Conservation (phyloP, 2,888 invertebrate species). For the Platycheirus rosarum region DNA sequence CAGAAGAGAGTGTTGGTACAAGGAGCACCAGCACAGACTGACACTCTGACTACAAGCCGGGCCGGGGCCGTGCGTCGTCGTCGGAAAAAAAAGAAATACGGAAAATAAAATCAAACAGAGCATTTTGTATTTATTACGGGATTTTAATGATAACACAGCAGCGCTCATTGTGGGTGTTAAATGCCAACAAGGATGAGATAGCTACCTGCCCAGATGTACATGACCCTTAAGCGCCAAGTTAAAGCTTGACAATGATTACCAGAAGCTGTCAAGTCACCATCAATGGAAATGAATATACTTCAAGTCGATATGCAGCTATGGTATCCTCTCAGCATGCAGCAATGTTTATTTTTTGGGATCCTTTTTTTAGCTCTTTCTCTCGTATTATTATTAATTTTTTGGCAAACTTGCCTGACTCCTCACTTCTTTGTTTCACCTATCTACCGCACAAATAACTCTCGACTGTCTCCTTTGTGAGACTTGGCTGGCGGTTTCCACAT, state of each 20-base stretch:
- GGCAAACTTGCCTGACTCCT: conserved; percentile 30
- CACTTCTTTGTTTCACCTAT: neutral
- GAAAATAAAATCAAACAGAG: conserved; percentile 63
- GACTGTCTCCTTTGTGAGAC: conserved; percentile 29
- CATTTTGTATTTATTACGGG: conserved; percentile 51
- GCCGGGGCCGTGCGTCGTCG: too few species aligned
- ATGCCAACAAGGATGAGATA: neutral
- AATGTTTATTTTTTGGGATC: conserved; percentile 35
- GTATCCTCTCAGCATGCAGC: conserved; percentile 39
- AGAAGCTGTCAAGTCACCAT: conserved; percentile 38
- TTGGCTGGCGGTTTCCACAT: conserved; percentile 36
- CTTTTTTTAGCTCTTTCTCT: neutral
- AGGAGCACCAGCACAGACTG: conserved; percentile 23
- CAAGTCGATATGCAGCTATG: neutral
- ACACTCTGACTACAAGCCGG: conserved; percentile 3
- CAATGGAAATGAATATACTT: conserved; percentile 12
- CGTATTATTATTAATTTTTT: conserved; percentile 66
- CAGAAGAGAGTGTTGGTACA: conserved; percentile 44
- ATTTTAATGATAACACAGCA: conserved; percentile 12
- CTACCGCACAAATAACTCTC: conserved; percentile 9
- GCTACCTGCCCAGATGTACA: neutral
- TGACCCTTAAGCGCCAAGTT: too few species aligned
- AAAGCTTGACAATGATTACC: conserved; percentile 41
- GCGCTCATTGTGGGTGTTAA: neutral
- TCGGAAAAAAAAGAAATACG: conserved; percentile 32